phyloP scores from a whole-genome alignment of 1,140 invertebrate species.

The Philaenus spumarius region DNA sequence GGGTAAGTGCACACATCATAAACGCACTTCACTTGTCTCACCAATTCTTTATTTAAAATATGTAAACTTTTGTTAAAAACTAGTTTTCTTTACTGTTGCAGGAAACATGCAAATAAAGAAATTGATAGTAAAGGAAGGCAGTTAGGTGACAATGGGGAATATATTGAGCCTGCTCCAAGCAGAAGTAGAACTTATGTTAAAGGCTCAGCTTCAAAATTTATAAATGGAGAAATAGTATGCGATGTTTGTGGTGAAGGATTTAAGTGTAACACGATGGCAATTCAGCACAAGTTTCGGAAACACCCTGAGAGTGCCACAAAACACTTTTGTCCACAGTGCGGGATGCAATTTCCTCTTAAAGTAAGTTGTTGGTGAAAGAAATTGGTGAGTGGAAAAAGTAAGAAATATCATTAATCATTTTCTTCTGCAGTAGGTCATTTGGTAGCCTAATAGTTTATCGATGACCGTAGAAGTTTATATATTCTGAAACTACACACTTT shows the following conservation, averaged over 20 bases:
- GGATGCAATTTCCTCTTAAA: conserved; percentile 61
- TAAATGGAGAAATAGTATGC: conserved; percentile 36
- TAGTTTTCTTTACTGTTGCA: too few species aligned
- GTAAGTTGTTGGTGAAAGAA: conserved; percentile 42
- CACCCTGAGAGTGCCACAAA: conserved; percentile 54
- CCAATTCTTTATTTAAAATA: too few species aligned
- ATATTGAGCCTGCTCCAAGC: conserved; percentile 21
- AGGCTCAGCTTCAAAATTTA: conserved; percentile 23
- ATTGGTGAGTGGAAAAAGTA: too few species aligned
- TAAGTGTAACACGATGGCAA: conserved; percentile 52
- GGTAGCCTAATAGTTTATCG: too few species aligned
- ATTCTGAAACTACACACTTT: too few species aligned
- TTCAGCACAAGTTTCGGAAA: conserved; percentile 58
- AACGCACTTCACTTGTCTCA: too few species aligned
- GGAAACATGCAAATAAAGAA: conserved; percentile 47
- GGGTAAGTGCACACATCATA: too few species aligned
- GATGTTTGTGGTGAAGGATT: conserved; percentile 54
- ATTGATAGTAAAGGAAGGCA: conserved; percentile 41
- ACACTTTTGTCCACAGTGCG: conserved; percentile 58
- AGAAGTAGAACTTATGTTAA: conserved; percentile 21
- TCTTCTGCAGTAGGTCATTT: too few species aligned
- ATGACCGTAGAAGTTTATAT: too few species aligned
- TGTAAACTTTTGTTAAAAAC: too few species aligned
- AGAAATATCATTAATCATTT: too few species aligned
- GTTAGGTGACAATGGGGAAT: conserved; percentile 27